A percentile compares a stretch with the other conserved stretches of the same genome.
phyloP scores from a whole-genome alignment of 2,113 vertebrate species.

The Rhinogobius similis region DNA sequence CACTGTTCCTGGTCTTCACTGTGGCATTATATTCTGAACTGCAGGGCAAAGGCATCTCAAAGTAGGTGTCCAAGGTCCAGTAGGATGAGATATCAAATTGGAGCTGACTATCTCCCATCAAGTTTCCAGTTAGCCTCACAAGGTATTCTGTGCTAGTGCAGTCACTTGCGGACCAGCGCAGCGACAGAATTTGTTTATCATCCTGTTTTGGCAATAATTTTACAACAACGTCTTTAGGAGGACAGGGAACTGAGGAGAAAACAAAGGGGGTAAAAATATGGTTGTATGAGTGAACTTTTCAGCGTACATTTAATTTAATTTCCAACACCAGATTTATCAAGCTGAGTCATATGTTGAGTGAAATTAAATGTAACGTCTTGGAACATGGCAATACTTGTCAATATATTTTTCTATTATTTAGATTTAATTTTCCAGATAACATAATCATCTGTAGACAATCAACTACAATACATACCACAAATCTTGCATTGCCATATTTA shows the following conservation, averaged over 20 bases:
- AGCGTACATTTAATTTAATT: too few species aligned
- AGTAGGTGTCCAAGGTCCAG: slow-evolving; percentile 68
- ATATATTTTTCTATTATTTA: background rate
- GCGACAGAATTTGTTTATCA: slow-evolving; percentile 55
- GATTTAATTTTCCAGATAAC: background rate
- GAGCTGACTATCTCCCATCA: slow-evolving; percentile 57
- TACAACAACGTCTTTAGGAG: slow-evolving; percentile 61
- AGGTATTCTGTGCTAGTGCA: slow-evolving; percentile 65
- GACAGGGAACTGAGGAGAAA: slow-evolving; percentile 71
- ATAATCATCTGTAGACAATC: background rate
- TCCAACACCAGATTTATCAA: background rate
- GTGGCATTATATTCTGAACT: slow-evolving; percentile 69
- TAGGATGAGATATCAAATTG: slow-evolving; percentile 72
- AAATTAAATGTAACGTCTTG: background rate
- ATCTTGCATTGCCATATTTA: background rate
- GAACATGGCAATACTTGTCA: background rate
- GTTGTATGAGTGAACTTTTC: background rate
- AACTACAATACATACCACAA: background rate
- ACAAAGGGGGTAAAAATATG: background rate
- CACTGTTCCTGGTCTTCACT: slow-evolving; percentile 67
- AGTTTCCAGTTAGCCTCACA: slow-evolving; percentile 62
- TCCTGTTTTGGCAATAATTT: slow-evolving; percentile 45
- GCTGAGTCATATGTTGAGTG: background rate
- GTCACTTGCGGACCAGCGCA: slow-evolving; percentile 59
- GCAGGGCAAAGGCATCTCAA: slow-evolving; percentile 77